Evolutionary conservation across 2,888 invertebrate species (phyloP).

Genomic region (Teinopalpus imperialis): DNA sequence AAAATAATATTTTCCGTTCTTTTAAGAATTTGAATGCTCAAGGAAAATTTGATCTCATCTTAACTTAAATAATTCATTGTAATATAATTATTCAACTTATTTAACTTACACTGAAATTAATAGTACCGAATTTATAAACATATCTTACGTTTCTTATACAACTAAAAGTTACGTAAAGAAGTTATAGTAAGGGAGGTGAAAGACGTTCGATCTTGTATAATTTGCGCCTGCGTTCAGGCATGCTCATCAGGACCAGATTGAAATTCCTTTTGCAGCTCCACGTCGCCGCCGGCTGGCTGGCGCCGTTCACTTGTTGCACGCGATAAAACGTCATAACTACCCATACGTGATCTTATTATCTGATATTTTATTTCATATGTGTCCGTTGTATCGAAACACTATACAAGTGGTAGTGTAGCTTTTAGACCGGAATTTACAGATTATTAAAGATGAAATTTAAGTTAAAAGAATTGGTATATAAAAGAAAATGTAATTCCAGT

Average conservation of each 20-base stretch:
- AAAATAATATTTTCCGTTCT: no score
- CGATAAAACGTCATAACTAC: slow-evolving; percentile 69
- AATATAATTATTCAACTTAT: no score
- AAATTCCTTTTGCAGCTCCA: slow-evolving; percentile 67
- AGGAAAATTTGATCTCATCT: no score
- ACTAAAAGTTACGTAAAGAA: background rate
- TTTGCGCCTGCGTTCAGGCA: slow-evolving; percentile 68
- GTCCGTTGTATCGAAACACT: background rate
- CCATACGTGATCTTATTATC: slow-evolving; percentile 61
- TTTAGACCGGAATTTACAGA: no score
- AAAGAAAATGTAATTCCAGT: no score
- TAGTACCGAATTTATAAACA: no score
- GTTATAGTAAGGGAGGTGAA: slow-evolving; percentile 32
- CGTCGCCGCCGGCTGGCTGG: slow-evolving; percentile 64
- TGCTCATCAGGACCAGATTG: slow-evolving; percentile 76
- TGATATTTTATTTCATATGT: slow-evolving; percentile 51
- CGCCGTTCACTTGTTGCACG: slow-evolving; percentile 68
- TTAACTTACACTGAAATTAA: no score
- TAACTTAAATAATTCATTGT: no score
- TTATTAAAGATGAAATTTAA: no score
- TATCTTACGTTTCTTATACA: slow-evolving; percentile 3
- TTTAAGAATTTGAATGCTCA: no score
- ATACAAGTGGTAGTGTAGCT: no score
- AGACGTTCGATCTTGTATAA: slow-evolving; percentile 53
- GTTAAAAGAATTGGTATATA: no score